phyloP scores from a whole-genome alignment of 1,140 invertebrate species.

The Drosophila pruinosa region DNA sequence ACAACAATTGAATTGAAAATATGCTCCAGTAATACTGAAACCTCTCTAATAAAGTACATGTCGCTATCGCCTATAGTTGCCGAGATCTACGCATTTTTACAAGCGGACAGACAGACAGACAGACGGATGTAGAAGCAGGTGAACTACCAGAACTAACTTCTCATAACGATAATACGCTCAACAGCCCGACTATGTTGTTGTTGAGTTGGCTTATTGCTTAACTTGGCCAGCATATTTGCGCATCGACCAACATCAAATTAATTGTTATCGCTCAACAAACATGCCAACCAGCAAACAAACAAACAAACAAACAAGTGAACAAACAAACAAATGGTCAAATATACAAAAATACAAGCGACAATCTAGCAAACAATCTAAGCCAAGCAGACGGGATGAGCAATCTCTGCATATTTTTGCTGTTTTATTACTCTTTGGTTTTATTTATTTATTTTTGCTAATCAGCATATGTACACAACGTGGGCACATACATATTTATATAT shows the following conservation, averaged over 20 bases:
- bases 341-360: constrained; percentile 3
- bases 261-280: constrained; percentile 15
- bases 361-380: constrained; percentile 2
- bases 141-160: too few species aligned
- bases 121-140: too few species aligned
- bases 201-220: not conserved
- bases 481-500: constrained; percentile 12
- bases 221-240: constrained; percentile 12
- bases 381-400: not conserved
- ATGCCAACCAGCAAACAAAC: not conserved
- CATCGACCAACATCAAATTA: constrained; percentile 22
- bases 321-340: constrained; percentile 6
- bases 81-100: too few species aligned
- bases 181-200: not conserved
- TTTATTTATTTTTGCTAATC: constrained; percentile 16
- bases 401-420: constrained; percentile 4
- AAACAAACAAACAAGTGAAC: not conserved
- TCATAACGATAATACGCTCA: too few species aligned
- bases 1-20: too few species aligned
- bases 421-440: not conserved
- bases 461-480: constrained; percentile 19
- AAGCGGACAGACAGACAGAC: too few species aligned
- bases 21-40: too few species aligned
- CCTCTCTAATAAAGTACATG: too few species aligned
- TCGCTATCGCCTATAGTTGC: too few species aligned